Percentiles rank a stretch among this genome's conserved stretches.
These are phyloP conservation scores for Ectropis grisescens DNA, from an alignment of 1,140 invertebrate genomes.

Conservation along the genomic window DNA sequence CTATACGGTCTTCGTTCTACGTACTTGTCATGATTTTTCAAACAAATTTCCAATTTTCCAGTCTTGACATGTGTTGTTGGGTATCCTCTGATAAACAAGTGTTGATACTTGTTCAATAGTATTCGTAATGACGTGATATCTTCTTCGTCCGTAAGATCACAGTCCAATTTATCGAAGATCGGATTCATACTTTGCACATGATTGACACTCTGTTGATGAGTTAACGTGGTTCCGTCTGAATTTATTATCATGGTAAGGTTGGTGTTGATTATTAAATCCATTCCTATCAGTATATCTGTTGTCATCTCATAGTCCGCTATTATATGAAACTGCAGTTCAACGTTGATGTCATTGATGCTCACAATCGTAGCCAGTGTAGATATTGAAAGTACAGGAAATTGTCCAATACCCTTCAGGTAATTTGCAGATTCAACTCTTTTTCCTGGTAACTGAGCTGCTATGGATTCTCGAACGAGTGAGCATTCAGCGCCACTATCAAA, in stretches of 20 bases:
- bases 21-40: neutral
- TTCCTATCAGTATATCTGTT: slow-evolving; percentile 5
- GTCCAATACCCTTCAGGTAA: slow-evolving; percentile 5
- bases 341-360: slow-evolving; percentile 2
- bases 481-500: slow-evolving; percentile 15
- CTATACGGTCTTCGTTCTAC: neutral
- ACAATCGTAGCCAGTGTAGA: neutral
- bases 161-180: slow-evolving; percentile 5
- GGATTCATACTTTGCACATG: slow-evolving; percentile 4
- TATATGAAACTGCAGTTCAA: slow-evolving; percentile 6
- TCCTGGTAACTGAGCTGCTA: slow-evolving; percentile 5
- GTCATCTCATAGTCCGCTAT: slow-evolving; percentile 7
- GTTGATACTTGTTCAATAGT: slow-evolving; percentile 1
- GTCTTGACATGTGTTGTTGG: neutral
- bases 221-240: neutral
- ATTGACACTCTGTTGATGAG: neutral
- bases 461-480: slow-evolving; percentile 7
- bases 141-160: slow-evolving; percentile 4
- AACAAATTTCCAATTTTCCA: neutral
- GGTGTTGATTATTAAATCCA: slow-evolving; percentile 3
- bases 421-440: neutral
- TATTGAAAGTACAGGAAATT: slow-evolving; percentile 1
- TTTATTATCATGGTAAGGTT: slow-evolving; percentile 1
- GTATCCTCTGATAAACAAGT: neutral
- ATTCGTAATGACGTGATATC: too few relatives aligned